Percentiles rank a stretch among this genome's conserved stretches.
Evolutionary conservation across 2,113 vertebrate genomes (phyloP).

Genomic region (Vimba vimba): DNA sequence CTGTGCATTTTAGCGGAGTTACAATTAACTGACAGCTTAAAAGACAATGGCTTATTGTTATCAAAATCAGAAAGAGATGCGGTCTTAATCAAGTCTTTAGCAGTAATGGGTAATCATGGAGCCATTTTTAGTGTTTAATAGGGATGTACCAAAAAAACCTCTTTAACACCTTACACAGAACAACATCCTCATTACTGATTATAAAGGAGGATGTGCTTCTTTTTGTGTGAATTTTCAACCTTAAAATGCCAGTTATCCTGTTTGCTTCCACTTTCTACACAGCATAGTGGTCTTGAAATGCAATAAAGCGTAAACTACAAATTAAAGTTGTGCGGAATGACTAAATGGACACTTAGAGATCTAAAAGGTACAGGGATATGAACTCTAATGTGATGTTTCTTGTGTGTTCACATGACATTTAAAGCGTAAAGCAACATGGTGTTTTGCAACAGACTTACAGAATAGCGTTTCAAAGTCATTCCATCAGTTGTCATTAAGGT

Average conservation of each 20-base stretch:
- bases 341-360: conserved; percentile 12
- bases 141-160: neutral
- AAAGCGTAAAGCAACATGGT: neutral
- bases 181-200: neutral
- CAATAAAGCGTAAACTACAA: neutral
- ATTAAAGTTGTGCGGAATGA: neutral
- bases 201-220: neutral
- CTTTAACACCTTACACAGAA: conserved; percentile 2
- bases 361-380: neutral
- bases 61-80: conserved; percentile 9
- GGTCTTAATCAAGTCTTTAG: neutral
- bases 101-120: neutral
- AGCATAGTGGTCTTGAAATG: neutral
- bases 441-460: neutral
- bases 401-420: neutral
- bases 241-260: neutral
- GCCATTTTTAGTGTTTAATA: neutral
- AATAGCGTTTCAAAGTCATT: neutral
- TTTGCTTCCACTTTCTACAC: neutral
- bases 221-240: conserved; percentile 1
- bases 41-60: conserved; percentile 30
- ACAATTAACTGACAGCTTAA: conserved; percentile 33
- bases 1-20: conserved; percentile 4
- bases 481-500: neutral
- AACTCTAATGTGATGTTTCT: neutral